Conservation (phyloP, 2,113 vertebrate species). For the Nothocercus julius region DNA sequence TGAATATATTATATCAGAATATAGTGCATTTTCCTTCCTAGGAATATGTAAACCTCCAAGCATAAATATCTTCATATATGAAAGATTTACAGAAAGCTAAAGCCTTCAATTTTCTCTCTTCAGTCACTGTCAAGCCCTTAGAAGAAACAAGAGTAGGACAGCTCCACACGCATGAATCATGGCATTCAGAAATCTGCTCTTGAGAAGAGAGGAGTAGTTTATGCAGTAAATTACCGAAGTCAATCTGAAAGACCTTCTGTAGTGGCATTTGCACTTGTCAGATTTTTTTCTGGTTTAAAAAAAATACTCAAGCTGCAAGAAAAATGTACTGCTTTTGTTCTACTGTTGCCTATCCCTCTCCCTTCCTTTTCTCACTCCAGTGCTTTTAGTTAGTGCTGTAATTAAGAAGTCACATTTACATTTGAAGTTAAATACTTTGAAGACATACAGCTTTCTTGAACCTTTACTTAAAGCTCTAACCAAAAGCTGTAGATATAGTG, state of each 20-base stretch:
- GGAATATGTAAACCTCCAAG: neutral
- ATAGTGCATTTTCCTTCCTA: neutral
- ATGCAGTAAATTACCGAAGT: neutral
- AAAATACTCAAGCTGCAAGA: neutral
- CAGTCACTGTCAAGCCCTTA: neutral
- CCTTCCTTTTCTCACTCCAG: neutral
- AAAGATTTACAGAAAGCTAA: neutral
- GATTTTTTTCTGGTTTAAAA: neutral
- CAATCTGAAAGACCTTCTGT: neutral
- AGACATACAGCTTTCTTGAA: neutral
- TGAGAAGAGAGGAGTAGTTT: neutral
- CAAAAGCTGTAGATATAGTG: neutral
- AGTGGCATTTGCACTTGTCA: neutral
- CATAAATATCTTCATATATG: neutral
- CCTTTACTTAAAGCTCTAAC: neutral
- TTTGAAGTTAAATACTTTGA: neutral
- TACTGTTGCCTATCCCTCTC: neutral
- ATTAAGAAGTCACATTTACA: neutral
- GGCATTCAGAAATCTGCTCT: neutral
- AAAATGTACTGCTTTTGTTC: neutral
- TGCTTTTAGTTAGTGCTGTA: neutral
- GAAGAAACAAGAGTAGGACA: neutral
- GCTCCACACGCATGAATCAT: rapidly evolving
- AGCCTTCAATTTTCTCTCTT: neutral
- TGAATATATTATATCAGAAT: neutral